phyloP scores from a whole-genome alignment of 2,113 vertebrate species.

The Nibea albiflora region DNA sequence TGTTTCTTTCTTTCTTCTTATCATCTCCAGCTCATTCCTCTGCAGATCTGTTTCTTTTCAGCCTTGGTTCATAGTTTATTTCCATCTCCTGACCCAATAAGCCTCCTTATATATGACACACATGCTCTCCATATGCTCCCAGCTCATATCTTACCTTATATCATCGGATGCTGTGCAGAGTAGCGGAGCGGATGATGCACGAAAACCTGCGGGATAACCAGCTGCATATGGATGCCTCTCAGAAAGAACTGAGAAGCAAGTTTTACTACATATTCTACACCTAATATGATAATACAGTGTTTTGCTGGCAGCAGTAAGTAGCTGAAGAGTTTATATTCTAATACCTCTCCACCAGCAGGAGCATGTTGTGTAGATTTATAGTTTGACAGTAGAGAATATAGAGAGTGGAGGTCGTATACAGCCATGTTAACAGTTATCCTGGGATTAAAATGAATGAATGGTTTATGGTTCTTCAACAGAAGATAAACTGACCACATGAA shows the following conservation, averaged over 20 bases:
- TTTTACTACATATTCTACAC: background rate
- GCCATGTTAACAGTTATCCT: background rate
- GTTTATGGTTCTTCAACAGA: background rate
- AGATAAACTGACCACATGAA: background rate
- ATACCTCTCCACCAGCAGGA: background rate
- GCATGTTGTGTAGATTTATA: background rate
- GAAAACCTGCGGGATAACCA: constrained; percentile 26
- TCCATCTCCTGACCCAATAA: constrained; percentile 52
- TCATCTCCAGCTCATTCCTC: constrained; percentile 54
- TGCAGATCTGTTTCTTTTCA: constrained; percentile 49
- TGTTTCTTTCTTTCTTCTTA: constrained; percentile 19
- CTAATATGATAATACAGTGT: background rate
- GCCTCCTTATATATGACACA: constrained; percentile 39
- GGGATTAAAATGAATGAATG: background rate
- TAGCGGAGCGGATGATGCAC: constrained; percentile 10
- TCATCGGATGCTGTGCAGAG: constrained; percentile 37
- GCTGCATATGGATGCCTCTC: background rate
- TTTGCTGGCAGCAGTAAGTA: background rate
- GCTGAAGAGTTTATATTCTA: background rate
- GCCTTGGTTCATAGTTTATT: constrained; percentile 43
- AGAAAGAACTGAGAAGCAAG: background rate
- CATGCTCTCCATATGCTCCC: constrained; percentile 51
- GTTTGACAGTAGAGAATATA: background rate
- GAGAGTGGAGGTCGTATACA: no score
- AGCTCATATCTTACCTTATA: constrained; percentile 23